Evolutionary conservation across 2,888 invertebrate genomes (phyloP).

Genomic region (Meta bourneti): DNA sequence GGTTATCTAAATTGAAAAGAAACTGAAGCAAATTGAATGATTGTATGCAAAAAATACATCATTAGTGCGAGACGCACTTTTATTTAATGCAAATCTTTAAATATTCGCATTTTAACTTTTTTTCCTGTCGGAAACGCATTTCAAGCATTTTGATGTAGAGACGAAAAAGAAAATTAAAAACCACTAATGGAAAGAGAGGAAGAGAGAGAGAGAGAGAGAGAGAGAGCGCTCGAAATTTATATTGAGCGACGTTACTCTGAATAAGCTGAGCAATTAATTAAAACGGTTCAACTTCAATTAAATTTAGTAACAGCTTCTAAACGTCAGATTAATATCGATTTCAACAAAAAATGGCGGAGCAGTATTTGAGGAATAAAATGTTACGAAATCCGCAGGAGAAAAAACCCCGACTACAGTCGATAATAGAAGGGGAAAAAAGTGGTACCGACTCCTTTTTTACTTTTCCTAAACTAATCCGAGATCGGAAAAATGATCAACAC

Average conservation of each 20-base stretch:
- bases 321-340: constrained; percentile 56
- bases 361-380: constrained; percentile 17
- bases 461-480: constrained; percentile 50
- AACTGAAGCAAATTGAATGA: neutral
- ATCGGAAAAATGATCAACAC: constrained; percentile 68
- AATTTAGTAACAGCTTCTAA: constrained; percentile 48
- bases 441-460: constrained; percentile 11
- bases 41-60: neutral
- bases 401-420: constrained; percentile 46
- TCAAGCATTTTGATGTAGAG: neutral
- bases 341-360: constrained; percentile 12
- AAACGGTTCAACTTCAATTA: constrained; percentile 59
- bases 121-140: neutral
- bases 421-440: constrained; percentile 35
- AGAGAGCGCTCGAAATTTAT: constrained; percentile 26
- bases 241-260: constrained; percentile 11
- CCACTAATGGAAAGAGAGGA: neutral
- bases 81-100: neutral
- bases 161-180: neutral
- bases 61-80: neutral
- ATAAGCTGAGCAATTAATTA: constrained; percentile 35
- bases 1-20: neutral
- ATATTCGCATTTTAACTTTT: neutral
- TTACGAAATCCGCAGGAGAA: constrained; percentile 28
- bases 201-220: neutral